Evolutionary conservation across 2,113 vertebrate species (phyloP), one percentile per base, ranked within the genome.

Genomic region (Abramis brama): DNA sequence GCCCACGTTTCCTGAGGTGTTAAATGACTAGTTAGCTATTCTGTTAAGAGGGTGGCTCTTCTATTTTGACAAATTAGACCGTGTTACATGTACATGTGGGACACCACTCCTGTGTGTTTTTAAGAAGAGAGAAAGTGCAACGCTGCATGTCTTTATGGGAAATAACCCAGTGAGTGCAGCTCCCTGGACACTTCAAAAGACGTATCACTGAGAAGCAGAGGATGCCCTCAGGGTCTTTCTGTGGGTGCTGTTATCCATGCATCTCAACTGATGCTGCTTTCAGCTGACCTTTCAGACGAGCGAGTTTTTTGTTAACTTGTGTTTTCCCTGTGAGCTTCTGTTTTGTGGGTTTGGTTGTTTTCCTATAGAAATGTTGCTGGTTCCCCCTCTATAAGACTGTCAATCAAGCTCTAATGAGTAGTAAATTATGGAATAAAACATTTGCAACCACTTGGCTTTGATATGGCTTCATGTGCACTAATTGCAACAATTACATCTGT

Each of bases 401-500:
- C 89, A 88, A 83, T 87, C 91, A 88, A 52, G 83, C 85, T 27
- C 77, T 94, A 95, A 94, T 95, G 91, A 94, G 87, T 86, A 94
- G 94, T 93, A 94, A 95, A 95, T 95, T 94, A 94, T 91, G 87
- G 89, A 89, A 89, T 91, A 93, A 92, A 92, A 82, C 84, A 85
- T 84, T 90, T 92, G 91, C 89, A 89, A 91, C 92, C 88, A 94
- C 89, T 89, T 93, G 90, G 88, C 87, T 95, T 93, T 94, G 88
- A 91, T 93, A 88, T 88, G 89, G 89, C 87, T 90, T 93, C 91
- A 94, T 95, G 82, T 94, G 90, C 87, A 82, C 90, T 96, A 96
- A 96, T 95, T 95, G 93, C 92, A 89, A 87, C 93, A 92, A 96
- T 95, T 94, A 90, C 94, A 94, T 95, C 94, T 93, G 89, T 91